A percentile compares a stretch with the other conserved stretches of the same genome.
Conservation (phyloP, 2,113 vertebrate species). For the Nibea albiflora region DNA sequence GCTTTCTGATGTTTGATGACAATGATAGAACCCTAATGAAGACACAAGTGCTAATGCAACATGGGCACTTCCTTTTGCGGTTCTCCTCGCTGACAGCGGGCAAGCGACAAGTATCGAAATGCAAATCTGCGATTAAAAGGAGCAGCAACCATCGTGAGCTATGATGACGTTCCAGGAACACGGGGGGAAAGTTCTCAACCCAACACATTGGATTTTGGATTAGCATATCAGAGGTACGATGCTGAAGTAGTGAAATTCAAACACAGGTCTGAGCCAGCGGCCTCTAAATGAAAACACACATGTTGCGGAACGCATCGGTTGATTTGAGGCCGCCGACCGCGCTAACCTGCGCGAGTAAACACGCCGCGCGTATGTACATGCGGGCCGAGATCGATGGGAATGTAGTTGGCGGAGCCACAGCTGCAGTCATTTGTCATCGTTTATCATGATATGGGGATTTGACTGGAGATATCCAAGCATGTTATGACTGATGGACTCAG, state of each 20-base stretch:
- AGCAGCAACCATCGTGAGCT: no score
- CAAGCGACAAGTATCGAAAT: not conserved
- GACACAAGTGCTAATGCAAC: not conserved
- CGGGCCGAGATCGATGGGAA: slow-evolving; percentile 37
- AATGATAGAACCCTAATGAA: not conserved
- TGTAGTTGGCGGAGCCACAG: not conserved
- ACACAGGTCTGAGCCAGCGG: not conserved
- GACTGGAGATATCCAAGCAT: slow-evolving; percentile 38
- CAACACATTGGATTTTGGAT: not conserved
- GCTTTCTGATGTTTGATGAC: not conserved
- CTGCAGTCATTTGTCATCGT: slow-evolving; percentile 51
- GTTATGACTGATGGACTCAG: slow-evolving; percentile 54
- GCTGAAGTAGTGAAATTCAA: not conserved
- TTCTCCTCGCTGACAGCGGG: not conserved
- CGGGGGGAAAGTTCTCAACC: no score
- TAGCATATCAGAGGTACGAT: not conserved
- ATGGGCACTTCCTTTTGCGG: not conserved
- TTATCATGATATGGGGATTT: slow-evolving; percentile 37
- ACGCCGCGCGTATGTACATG: not conserved
- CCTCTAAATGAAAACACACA: not conserved
- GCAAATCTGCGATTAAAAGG: no score
- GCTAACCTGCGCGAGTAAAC: slow-evolving; percentile 26
- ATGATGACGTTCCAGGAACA: no score
- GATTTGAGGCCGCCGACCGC: slow-evolving; percentile 3
- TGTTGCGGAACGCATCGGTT: no score